Conservation (phyloP, 2,888 invertebrate species). For the Watsonalla binaria region DNA sequence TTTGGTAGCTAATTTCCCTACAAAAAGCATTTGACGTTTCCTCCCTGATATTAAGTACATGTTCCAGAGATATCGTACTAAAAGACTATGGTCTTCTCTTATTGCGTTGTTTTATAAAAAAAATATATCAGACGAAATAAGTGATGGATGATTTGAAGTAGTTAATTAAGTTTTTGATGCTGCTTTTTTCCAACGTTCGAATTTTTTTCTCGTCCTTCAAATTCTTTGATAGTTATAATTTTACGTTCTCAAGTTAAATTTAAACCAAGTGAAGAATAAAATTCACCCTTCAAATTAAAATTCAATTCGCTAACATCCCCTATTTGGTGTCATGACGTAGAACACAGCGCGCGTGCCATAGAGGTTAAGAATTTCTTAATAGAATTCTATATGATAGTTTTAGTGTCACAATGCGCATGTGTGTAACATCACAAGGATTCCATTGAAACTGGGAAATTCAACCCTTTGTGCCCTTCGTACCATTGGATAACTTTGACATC, state of each 20-base stretch:
- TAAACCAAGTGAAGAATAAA: neutral
- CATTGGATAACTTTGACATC: slow-evolving; percentile 45
- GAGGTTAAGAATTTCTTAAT: slow-evolving; percentile 33
- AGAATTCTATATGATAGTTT: slow-evolving; percentile 40
- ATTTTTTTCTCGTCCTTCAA: too few relatives aligned
- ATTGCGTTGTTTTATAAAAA: too few relatives aligned
- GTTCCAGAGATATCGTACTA: too few relatives aligned
- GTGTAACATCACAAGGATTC: slow-evolving; percentile 48
- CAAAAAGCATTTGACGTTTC: slow-evolving; percentile 39
- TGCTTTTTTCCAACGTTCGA: too few relatives aligned
- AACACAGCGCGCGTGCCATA: slow-evolving; percentile 8
- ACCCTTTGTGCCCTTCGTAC: slow-evolving; percentile 30
- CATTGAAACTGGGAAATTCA: slow-evolving; percentile 35
- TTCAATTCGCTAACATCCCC: neutral
- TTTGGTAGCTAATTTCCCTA: slow-evolving; percentile 65
- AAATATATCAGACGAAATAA: too few relatives aligned
- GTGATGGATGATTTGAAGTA: too few relatives aligned
- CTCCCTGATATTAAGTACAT: slow-evolving; percentile 6
- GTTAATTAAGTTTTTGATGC: too few relatives aligned
- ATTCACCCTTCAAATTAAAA: neutral
- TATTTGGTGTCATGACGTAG: neutral
- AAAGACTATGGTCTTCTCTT: too few relatives aligned
- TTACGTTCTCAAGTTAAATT: too few relatives aligned
- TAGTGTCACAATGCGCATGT: slow-evolving; percentile 25
- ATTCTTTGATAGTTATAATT: too few relatives aligned